Evolutionary conservation across 2,888 invertebrate species (phyloP).

Genomic region (Rhorus exstirpatorius): DNA sequence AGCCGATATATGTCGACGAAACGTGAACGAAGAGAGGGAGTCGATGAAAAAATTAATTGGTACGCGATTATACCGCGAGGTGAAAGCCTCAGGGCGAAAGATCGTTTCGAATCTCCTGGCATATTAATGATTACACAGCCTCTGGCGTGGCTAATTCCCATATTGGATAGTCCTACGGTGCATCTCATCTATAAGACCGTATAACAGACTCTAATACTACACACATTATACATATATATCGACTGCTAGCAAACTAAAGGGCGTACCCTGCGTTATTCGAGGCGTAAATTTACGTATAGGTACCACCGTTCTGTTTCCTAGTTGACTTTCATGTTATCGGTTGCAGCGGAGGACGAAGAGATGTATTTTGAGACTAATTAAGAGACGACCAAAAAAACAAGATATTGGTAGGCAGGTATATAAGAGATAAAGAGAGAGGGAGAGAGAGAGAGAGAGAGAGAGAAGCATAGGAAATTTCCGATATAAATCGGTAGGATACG

Average conservation of each 20-base stretch:
- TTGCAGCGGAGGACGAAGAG: slow-evolving; percentile 49
- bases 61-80: slow-evolving; percentile 79
- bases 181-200: slow-evolving; percentile 54
- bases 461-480: slow-evolving; percentile 31
- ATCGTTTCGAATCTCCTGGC: slow-evolving; percentile 63
- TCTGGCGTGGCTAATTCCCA: slow-evolving; percentile 72
- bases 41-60: slow-evolving; percentile 82
- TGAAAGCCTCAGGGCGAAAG: slow-evolving; percentile 47
- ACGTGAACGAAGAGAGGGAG: slow-evolving; percentile 36
- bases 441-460: too few relatives aligned
- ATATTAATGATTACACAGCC: slow-evolving; percentile 70
- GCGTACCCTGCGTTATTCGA: slow-evolving; percentile 18
- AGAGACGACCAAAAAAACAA: slow-evolving; percentile 47
- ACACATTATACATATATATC: slow-evolving; percentile 1
- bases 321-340: slow-evolving; percentile 45
- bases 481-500: slow-evolving; percentile 73
- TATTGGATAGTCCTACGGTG: slow-evolving; percentile 70
- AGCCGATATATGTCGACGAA: slow-evolving; percentile 7
- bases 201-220: slow-evolving; percentile 16
- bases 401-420: not conserved
- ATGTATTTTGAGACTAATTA: slow-evolving; percentile 54
- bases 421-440: not conserved
- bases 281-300: not conserved
- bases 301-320: not conserved
- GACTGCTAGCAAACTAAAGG: not conserved